phyloP scores from a whole-genome alignment of 1,140 invertebrate genomes.

The Drosophila aff. region DNA sequence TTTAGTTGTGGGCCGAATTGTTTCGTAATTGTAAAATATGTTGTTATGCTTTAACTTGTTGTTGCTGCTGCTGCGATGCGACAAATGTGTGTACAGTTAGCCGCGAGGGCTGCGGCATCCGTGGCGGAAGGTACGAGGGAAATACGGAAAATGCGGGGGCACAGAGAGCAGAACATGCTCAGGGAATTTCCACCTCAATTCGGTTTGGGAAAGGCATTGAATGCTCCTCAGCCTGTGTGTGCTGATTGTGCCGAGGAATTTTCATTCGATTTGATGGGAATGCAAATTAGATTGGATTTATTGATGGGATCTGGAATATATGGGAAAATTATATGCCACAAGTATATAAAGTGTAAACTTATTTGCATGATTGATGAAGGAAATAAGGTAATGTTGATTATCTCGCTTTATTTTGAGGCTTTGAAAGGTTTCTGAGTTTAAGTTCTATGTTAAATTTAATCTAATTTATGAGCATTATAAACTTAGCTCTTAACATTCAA shows the following conservation, averaged over 20 bases:
- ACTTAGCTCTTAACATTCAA: too few species aligned
- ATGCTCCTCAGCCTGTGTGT: not conserved
- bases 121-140: constrained; percentile 18
- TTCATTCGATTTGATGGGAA: constrained; percentile 19
- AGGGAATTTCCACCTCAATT: constrained; percentile 28
- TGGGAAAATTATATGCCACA: not conserved
- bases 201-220: constrained; percentile 23
- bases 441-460: not conserved
- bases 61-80: constrained; percentile 60
- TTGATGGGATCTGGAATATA: not conserved
- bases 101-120: constrained; percentile 31
- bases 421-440: not conserved
- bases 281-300: constrained; percentile 5
- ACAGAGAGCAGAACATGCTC: constrained; percentile 19
- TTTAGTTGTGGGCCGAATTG: constrained; percentile 75
- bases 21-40: constrained; percentile 83
- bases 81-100: constrained; percentile 71
- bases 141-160: constrained; percentile 29
- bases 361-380: not conserved
- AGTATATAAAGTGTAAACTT: not conserved
- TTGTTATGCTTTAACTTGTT: constrained; percentile 73
- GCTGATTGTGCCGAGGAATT: constrained; percentile 17
- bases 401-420: not conserved
- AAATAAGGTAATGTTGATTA: not conserved
- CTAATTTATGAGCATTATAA: not conserved